Base-by-base conservation (phyloP, 1,140 invertebrate species). In the Lepidurus apus region DNA sequence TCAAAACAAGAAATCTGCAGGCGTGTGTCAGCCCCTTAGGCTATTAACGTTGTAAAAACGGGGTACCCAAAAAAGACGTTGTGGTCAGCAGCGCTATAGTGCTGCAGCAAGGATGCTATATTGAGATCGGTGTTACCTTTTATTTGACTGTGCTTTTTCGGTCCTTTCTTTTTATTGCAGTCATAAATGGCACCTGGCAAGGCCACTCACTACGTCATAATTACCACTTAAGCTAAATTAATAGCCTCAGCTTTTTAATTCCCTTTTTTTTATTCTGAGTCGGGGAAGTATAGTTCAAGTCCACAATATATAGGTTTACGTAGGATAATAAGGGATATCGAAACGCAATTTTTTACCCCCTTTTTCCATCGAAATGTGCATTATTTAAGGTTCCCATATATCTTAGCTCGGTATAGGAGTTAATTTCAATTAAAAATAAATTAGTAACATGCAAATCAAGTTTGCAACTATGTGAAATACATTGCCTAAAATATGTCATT, bases 31-130 rank as follows among this genome's bases (percentile, higher is more conserved):
- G 53, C 21, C 34, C 53, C 53, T 65, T 65, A 65, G 53, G 53
- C 53, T 65, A 65, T 65, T 65, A 65, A 65, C 53, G 13, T 13
- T 65, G 53, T 21, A 65, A 65, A 65, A 65, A 65, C 6, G 53
- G 53, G 21, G 53, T n/a, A 13, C 17, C 21, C 53, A 21, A 65
- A 65, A 65, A 21, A 65, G 53, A 21, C 53, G 53, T 7, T 7
- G 53, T 9, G 45, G 45, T 17, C 17, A 17, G 17, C 53, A 65
- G 21, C 53, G 17, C 53, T 21, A 21, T 34, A 34, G 53, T 17
- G 53, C 53, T 65, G 53, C 53, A 65, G 9, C 53, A 65, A 65
- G 21, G 21, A 65, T 65, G 53, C 53, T 65, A 65, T 65, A 65
- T 65, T 21, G 8, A 65, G 53, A 65, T 65, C 53, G 17, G 34